phyloP scores from a whole-genome alignment of 2,888 invertebrate species.

The Drosophila stalkeri region DNA sequence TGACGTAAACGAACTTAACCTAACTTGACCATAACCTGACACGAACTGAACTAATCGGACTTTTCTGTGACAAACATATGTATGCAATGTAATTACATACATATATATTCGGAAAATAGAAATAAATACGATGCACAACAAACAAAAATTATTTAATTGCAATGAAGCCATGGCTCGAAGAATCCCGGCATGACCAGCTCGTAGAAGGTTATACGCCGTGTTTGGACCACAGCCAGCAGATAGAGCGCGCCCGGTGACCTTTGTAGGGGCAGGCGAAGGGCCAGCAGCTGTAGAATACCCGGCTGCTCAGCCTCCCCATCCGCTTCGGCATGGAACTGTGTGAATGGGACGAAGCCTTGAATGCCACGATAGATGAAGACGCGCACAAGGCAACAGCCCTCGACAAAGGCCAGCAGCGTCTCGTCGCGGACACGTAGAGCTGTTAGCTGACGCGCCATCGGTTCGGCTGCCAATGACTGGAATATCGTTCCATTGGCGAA shows the following conservation, averaged over 20 bases:
- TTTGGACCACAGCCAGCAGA: conserved; percentile 61
- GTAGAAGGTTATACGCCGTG: conserved; percentile 70
- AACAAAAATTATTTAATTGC: conserved; percentile 16
- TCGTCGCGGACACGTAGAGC: conserved; percentile 85
- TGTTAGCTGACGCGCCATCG: conserved; percentile 86
- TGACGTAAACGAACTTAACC: too few relatives aligned
- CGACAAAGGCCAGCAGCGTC: conserved; percentile 86
- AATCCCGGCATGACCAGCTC: conserved; percentile 72
- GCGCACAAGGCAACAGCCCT: conserved; percentile 77
- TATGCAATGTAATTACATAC: neutral
- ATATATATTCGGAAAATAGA: neutral
- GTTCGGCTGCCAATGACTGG: conserved; percentile 86
- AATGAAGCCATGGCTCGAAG: conserved; percentile 64
- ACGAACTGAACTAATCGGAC: neutral
- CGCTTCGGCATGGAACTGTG: conserved; percentile 55
- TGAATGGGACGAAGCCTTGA: conserved; percentile 83
- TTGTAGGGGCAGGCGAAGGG: conserved; percentile 47
- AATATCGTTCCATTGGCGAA: conserved; percentile 85
- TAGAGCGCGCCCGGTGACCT: conserved; percentile 48
- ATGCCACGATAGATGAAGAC: conserved; percentile 83
- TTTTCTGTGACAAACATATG: neutral
- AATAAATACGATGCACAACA: neutral
- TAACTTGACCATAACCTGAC: neutral
- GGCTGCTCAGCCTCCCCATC: neutral
- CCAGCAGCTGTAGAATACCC: conserved; percentile 60